These are phyloP conservation scores for Scrobipalpa costella DNA, from an alignment of 2,888 invertebrate genomes.

Conservation along the genomic window DNA sequence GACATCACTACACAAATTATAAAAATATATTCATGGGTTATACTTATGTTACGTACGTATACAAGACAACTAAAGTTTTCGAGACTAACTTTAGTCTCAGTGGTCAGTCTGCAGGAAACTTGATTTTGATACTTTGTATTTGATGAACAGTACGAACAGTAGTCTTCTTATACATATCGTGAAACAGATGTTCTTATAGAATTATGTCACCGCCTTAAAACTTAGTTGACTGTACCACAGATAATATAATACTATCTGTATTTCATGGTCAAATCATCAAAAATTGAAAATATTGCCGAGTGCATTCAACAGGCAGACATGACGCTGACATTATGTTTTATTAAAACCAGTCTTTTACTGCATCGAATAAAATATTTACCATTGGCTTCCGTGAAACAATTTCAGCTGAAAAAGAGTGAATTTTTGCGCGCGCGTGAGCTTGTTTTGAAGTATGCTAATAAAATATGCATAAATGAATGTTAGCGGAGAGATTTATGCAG, in stretches of 20 bases:
- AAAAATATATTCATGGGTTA: too few relatives aligned
- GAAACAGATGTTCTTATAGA: too few relatives aligned
- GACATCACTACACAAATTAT: too few relatives aligned
- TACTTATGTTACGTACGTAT: not conserved
- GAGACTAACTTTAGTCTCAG: constrained; percentile 2
- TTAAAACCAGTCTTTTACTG: constrained; percentile 13
- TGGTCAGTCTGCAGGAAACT: not conserved
- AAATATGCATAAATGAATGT: constrained; percentile 17
- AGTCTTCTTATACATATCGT: too few relatives aligned
- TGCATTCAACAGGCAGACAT: constrained; percentile 18
- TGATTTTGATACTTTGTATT: too few relatives aligned
- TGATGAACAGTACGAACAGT: too few relatives aligned
- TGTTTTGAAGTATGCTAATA: constrained; percentile 12
- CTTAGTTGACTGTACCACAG: too few relatives aligned
- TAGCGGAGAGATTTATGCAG: constrained; percentile 18
- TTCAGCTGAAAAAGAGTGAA: constrained; percentile 16
- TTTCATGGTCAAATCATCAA: too few relatives aligned
- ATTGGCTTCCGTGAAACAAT: constrained; percentile 16
- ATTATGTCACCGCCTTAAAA: too few relatives aligned
- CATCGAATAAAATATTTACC: constrained; percentile 8
- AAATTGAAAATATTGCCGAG: not conserved
- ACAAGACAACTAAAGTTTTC: not conserved
- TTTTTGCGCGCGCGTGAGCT: constrained; percentile 10
- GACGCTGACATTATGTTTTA: constrained; percentile 1
- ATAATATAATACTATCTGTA: too few relatives aligned